Evolutionary conservation across 2,797 vertebrate species (phyloP), one percentile per base, ranked within the genome.

Genomic region (Neosilurus mollespiculum): DNA sequence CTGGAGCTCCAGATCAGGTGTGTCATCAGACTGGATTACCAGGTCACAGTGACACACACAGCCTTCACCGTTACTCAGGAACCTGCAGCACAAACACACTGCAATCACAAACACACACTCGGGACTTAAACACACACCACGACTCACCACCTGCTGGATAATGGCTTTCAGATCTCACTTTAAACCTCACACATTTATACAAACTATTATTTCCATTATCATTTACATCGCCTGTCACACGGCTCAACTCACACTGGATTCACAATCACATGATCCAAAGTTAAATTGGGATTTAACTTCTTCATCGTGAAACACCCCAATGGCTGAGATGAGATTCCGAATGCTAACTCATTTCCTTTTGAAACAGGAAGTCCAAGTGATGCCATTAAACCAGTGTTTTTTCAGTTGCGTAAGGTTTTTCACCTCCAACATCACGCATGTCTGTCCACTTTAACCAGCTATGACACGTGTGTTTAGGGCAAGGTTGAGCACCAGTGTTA

Each of bases 1-100:
- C 5, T 67, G 43, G 37, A 54, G 61, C 67, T 43, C 34, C 8
- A 78, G 58, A 64, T 72, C 37, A 56, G 54, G 34, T 30, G 53
- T 37, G 18, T 12, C 56, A 78, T 59, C 56, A n/a, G 65, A 56
- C 65, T 70, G 73, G 77, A 70, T 34, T 54, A 75, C n/a, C 65
- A 85, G 84, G 84, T 85, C 84, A 81, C 43, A 12, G 58, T 78
- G 84, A 64, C 79, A 81, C 71, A 81, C 81, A 59, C 62, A 53
- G 10, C 62, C 58, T 43, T 22, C 16, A 34, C 37, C n/a, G 56
- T 81, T 84, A 81, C 78, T 69, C 59, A 70, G 79, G 53, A 84
- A 76, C 34, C 70, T 56, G 24, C 11, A 62, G 58, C 26, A 71
- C n/a, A 51, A n/a, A 22, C 5, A 0, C 53, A 51, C 49, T 20